Base-by-base conservation (phyloP, 1,140 invertebrate species). In the Hirudo medicinalis region DNA sequence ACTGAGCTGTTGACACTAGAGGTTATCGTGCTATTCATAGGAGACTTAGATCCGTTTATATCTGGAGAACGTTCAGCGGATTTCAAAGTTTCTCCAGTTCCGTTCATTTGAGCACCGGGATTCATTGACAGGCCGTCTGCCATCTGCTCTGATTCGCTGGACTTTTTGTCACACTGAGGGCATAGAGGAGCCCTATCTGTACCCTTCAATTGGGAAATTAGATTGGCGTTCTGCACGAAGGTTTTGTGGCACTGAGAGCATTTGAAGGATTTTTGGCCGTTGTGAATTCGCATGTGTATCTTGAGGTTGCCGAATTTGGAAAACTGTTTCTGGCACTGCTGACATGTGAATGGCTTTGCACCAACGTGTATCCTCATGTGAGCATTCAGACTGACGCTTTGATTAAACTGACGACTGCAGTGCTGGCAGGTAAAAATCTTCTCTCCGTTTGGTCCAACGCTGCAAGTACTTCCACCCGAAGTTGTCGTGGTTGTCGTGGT, bases 301-400 rank as follows among this genome's bases (percentile, higher is more conserved):
- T 72, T 74, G 32, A 74, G 54, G 57, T 72, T 72, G n/a, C 72
- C 88, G 0, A 29, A n/a, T 29, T 68, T 40, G 0, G 29, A 68
- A 40, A 68, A 68, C 40, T 29, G 29, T 36, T 68, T 68, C 40
- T 25, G 29, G 40, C 67, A 68, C 29, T 36, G n/a, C 8, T 29
- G 40, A 36, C 67, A 68, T 54, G 71, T 88, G 74, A 95, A 91
- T 40, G 94, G 91, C 90, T 86, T 97, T 74, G 84, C 93, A 9
- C 94, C 94, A 49, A 90, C 92, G 84, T 97, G 94, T 78, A 97
- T 97, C 67, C 94, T 84, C 74, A 92, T 86, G 81, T 97, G 94
- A 15, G 93, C 97, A 81, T 97, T 97, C 15, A 97, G 85, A 20
- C 91, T 94, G 74, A 90, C 92, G 1, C 91, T 94, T 15, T 94